Conservation (phyloP, 2,113 vertebrate species). For the Larimichthys crocea region DNA sequence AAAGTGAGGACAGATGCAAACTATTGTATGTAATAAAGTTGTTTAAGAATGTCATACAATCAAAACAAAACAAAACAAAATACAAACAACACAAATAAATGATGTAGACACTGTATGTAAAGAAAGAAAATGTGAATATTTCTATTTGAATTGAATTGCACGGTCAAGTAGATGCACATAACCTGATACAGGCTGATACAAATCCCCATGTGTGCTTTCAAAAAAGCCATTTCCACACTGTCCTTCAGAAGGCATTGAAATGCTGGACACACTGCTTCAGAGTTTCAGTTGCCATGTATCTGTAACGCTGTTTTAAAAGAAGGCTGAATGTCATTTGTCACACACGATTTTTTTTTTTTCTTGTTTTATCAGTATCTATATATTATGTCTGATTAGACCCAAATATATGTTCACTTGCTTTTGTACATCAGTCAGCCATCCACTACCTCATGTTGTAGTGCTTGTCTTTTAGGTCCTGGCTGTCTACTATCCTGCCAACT, state of each 20-base stretch:
- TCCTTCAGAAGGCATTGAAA: conserved; percentile 55
- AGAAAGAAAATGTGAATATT: neutral
- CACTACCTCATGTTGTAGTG: neutral
- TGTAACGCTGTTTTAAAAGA: neutral
- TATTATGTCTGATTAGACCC: neutral
- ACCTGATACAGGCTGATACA: conserved; percentile 1
- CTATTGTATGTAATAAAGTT: neutral
- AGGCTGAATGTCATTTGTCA: conserved; percentile 3
- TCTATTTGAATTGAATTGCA: neutral
- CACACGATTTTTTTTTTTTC: neutral
- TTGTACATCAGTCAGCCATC: neutral
- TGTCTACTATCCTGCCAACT: neutral
- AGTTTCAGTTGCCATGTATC: conserved; percentile 9
- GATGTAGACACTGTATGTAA: neutral
- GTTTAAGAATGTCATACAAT: neutral
- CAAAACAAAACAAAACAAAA: neutral
- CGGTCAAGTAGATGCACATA: conserved; percentile 10
- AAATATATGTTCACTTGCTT: neutral
- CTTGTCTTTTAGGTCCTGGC: neutral
- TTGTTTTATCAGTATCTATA: neutral
- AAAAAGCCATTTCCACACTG: conserved; percentile 43
- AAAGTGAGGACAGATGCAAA: neutral
- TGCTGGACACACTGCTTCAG: conserved; percentile 13
- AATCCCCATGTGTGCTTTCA: conserved; percentile 46
- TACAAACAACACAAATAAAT: neutral